Base-by-base conservation (phyloP, 2,888 invertebrate species). In the Cylindroiulus punctatus region DNA sequence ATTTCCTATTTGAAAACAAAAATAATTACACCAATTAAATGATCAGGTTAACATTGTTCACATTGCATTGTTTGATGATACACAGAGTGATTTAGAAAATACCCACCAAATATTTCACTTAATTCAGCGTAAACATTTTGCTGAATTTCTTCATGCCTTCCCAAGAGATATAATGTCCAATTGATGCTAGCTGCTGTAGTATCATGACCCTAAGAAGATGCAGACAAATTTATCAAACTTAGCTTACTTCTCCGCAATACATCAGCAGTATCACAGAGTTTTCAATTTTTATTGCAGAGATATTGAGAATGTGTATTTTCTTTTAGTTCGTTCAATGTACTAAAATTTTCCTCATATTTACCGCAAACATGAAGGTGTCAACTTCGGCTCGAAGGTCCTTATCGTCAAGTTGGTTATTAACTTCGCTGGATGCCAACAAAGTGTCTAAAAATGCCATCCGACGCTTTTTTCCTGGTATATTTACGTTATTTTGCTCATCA, bases 351-450 rank as follows among this genome's bases (percentile, higher is more conserved):
- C 12, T 12, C 14, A 12, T 22, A n/a, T 19, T 81, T 47, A 91
- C 92, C 90, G 92, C 92, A 90, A 92, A 92, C 92, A 92, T 92
- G 88, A 92, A 92, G 0, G 92, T 92, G 88, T 92, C 92, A 83
- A 92, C 92, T 90, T 92, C 92, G 88, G 92, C 92, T 82, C 91
- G 89, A 57, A 92, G 92, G 87, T 92, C 92, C n/a, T 90, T 89
- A 88, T 91, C 89, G 12, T 91, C 89, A 40, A 92, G 89, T 36
- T 89, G 88, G 4, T 89, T 87, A 17, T 91, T 91, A 83, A 90
- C 90, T 40, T 89, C 88, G 86, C 90, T 88, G 42, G 89, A 88
- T 88, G 89, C 89, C 44, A 91, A 88, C 47, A 91, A 88, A 89
- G 91, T 89, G 88, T 91, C 91, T 57, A 91, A 89, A 88, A 91